Evolutionary conservation across 2,113 vertebrate genomes (phyloP).

Genomic region (Phylloscopus whistleri): DNA sequence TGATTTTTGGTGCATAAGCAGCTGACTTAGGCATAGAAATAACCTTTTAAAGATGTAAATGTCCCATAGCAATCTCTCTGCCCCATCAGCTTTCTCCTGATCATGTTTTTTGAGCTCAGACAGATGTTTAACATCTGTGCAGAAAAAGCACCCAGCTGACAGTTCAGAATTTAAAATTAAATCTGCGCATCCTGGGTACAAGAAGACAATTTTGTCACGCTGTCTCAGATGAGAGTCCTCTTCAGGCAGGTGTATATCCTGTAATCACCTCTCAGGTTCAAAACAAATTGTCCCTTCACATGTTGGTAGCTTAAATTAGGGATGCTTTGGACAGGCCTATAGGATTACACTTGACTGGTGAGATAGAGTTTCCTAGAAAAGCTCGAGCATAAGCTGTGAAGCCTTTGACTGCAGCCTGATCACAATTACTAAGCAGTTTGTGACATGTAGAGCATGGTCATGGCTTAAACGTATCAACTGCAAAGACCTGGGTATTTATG

Average conservation of each 20-base stretch:
- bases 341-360: neutral
- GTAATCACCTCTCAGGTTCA: neutral
- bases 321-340: neutral
- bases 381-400: neutral
- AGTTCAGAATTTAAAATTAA: neutral
- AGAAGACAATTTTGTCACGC: neutral
- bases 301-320: neutral
- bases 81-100: neutral
- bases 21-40: neutral
- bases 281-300: neutral
- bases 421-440: accelerated
- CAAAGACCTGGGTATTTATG: neutral
- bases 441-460: neutral
- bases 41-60: neutral
- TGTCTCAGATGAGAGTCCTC: neutral
- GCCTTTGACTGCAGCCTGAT: neutral
- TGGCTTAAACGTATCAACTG: neutral
- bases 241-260: neutral
- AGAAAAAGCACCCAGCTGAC: neutral
- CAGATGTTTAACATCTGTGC: neutral
- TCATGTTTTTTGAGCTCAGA: neutral
- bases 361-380: neutral
- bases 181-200: neutral
- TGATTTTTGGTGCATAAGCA: neutral
- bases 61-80: neutral